These are phyloP conservation scores for Ammodramus savannarum DNA, from an alignment of 2,113 vertebrate genomes.

Conservation along the genomic window DNA sequence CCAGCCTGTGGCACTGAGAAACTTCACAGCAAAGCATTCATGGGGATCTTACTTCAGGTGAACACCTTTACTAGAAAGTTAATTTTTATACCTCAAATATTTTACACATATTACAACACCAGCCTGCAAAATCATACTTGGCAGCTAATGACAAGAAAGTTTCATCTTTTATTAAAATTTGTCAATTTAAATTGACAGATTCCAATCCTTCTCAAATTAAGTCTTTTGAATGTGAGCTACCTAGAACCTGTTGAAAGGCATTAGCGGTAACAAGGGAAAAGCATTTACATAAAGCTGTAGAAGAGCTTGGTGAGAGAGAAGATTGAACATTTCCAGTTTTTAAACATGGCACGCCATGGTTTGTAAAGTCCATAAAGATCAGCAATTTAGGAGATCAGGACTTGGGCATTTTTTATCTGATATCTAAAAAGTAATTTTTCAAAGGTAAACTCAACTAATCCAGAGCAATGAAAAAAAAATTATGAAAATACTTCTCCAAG, in stretches of 20 bases:
- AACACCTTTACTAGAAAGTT: background rate
- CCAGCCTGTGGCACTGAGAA: background rate
- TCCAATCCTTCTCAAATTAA: background rate
- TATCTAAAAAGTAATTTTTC: background rate
- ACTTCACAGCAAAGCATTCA: background rate
- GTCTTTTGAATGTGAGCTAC: background rate
- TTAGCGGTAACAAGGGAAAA: background rate
- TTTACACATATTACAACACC: background rate
- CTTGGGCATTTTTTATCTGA: background rate
- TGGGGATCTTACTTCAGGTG: background rate
- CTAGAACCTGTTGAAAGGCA: background rate
- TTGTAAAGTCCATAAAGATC: background rate
- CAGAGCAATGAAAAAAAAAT: background rate
- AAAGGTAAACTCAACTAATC: background rate
- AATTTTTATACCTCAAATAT: background rate
- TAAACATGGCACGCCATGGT: accelerated
- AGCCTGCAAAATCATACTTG: background rate
- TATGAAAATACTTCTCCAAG: background rate
- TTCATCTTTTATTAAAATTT: background rate
- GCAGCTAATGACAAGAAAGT: background rate
- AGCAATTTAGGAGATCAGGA: background rate
- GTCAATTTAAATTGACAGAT: background rate
- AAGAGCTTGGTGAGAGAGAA: background rate
- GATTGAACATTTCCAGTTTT: background rate
- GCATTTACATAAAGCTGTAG: background rate